Base-by-base conservation (phyloP, 2,113 vertebrate genomes). In the Barbus barbus region DNA sequence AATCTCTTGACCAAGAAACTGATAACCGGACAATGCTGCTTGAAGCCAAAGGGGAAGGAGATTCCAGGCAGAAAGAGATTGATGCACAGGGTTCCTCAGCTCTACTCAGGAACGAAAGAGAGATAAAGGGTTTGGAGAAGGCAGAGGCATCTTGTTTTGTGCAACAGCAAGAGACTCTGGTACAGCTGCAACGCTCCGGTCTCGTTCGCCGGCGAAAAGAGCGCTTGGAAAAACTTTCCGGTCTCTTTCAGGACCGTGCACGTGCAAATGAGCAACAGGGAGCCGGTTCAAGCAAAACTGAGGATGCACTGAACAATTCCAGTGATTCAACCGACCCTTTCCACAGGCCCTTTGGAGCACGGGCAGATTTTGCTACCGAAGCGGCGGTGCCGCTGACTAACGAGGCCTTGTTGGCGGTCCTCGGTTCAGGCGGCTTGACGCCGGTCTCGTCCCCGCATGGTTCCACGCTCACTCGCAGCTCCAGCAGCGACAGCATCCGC, bases 401-500 rank as follows among this genome's bases (percentile, higher is more conserved):
- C 76, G 97, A 98, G 90, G 95, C 96, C 75, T 92, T 96, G 87
- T 95, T 96, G 90, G 96, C 96, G 69, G 93, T 94, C 28, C 87
- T 90, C 71, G 93, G 92, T 3, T 90, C 92, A 79, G 96, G 95
- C 83, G 92, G 94, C 83, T 95, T 96, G 90, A 98, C 97, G 0
- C 96, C 97, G 2, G 93, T 86, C 86, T 86, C 80, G 0, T 71
- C 93, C 0, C 93, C 93, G 13, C 93, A 93, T 0, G 92, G 94
- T 87, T 92, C 92, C 77, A 89, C 92, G 0, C 88, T 95, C 82
- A 90, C 90, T 41, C 96, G 98, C 0, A 99, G 98, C 90, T 99
- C 98, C 86, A 99, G 98, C 94, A 99, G 95, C 0, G 97, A 99
- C 93, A 99, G 97, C 69, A 94, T 99, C 91, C 97, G 96, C 91